Percentiles rank a stretch among this genome's conserved stretches.
phyloP scores from a whole-genome alignment of 2,113 vertebrate species.

The Alethe diademata region DNA sequence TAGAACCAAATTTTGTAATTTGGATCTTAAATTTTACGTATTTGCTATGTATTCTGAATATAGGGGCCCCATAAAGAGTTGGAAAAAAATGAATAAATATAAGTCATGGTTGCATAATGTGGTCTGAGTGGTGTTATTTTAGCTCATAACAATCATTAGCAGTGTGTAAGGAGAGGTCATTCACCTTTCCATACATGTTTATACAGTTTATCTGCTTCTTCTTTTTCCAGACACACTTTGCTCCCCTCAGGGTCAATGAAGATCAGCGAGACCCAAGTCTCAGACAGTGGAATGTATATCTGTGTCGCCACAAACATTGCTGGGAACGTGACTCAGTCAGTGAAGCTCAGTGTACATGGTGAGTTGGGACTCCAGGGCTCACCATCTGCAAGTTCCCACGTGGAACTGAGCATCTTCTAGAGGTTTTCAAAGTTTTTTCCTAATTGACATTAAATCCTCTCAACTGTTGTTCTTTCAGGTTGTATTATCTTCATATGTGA shows the following conservation, averaged over 20 bases:
- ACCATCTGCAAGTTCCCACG: neutral
- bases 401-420: neutral
- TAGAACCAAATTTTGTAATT: neutral
- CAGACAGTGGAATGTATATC: constrained; percentile 88
- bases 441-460: neutral
- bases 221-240: constrained; percentile 84
- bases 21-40: neutral
- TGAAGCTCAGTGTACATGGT: constrained; percentile 88
- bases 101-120: neutral
- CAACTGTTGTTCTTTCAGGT: neutral
- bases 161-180: neutral
- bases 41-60: neutral
- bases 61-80: neutral
- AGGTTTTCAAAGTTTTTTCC: neutral
- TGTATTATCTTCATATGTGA: neutral
- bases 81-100: neutral
- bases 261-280: constrained; percentile 83
- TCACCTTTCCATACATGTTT: neutral
- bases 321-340: constrained; percentile 86
- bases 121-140: neutral
- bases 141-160: neutral
- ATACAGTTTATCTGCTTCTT: neutral
- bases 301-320: constrained; percentile 96
- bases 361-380: constrained; percentile 40
- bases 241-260: constrained; percentile 92